These are phyloP conservation scores for Acrocephalus scirpaceus DNA, from an alignment of 2,797 vertebrate species.

Conservation along the genomic window DNA sequence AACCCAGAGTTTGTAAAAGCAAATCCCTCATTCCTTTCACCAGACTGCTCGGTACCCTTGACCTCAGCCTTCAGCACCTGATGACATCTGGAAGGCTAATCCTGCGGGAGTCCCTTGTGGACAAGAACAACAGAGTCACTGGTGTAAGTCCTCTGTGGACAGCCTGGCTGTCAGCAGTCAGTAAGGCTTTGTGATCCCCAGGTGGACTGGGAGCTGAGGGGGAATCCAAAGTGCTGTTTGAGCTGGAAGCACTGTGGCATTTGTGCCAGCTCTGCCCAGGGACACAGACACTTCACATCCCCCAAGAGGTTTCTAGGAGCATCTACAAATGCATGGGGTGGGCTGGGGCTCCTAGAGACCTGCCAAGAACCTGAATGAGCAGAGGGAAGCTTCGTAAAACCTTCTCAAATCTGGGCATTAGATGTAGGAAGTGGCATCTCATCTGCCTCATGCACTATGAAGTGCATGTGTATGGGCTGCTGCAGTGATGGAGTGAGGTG, in stretches of 20 bases:
- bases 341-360: neutral
- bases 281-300: neutral
- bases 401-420: neutral
- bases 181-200: neutral
- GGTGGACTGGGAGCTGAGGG: neutral
- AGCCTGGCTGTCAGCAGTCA: neutral
- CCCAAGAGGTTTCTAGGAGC: neutral
- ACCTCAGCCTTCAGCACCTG: constrained; percentile 90
- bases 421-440: neutral
- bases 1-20: neutral
- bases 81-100: constrained; percentile 81
- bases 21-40: neutral
- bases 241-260: neutral
- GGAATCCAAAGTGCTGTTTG: neutral
- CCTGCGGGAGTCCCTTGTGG: constrained; percentile 85
- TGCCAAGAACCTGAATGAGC: neutral
- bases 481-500: neutral
- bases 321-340: neutral
- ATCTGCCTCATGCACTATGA: neutral
- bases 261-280: neutral
- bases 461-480: accelerated
- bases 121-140: constrained; percentile 84
- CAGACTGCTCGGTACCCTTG: constrained; percentile 86
- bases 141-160: constrained; percentile 68
- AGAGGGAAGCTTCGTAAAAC: neutral